Evolutionary conservation across 1,140 invertebrate species (phyloP).

Genomic region (Artemia franciscana): DNA sequence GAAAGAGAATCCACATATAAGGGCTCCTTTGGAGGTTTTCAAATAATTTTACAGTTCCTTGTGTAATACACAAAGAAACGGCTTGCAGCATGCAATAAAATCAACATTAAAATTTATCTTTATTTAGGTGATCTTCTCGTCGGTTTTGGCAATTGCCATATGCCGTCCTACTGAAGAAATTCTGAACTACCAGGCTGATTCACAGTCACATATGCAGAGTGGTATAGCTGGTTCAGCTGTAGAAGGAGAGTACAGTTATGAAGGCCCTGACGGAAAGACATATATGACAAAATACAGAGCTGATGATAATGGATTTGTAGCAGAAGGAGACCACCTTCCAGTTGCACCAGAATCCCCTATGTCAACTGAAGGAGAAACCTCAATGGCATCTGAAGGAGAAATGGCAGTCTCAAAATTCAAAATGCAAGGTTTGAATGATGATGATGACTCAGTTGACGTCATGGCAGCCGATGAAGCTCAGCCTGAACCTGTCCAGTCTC

Average conservation of each 20-base stretch:
- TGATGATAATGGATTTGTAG: conserved; percentile 7
- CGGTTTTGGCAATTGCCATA: too few relatives aligned
- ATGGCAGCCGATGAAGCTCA: neutral
- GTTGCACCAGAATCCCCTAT: conserved; percentile 7
- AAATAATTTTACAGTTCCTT: too few relatives aligned
- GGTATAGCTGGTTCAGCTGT: conserved; percentile 1
- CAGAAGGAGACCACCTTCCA: conserved; percentile 7
- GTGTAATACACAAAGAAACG: too few relatives aligned
- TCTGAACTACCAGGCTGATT: conserved; percentile 2
- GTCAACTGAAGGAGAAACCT: neutral
- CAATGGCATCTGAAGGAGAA: neutral
- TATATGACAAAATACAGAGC: conserved; percentile 6
- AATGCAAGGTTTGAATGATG: too few relatives aligned
- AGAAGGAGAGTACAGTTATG: conserved; percentile 1
- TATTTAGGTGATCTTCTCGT: too few relatives aligned
- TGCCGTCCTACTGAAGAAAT: neutral
- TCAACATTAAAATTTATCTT: too few relatives aligned
- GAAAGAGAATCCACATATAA: too few relatives aligned
- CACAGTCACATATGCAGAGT: neutral
- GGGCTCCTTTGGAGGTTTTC: too few relatives aligned
- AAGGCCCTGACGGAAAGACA: conserved; percentile 4
- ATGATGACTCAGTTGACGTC: too few relatives aligned
- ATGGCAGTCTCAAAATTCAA: neutral
- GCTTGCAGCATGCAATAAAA: too few relatives aligned
- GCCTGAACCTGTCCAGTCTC: neutral